Conservation (phyloP, 35 echinoderm and acorn worm genomes). For the Holothuria glaberrima region DNA sequence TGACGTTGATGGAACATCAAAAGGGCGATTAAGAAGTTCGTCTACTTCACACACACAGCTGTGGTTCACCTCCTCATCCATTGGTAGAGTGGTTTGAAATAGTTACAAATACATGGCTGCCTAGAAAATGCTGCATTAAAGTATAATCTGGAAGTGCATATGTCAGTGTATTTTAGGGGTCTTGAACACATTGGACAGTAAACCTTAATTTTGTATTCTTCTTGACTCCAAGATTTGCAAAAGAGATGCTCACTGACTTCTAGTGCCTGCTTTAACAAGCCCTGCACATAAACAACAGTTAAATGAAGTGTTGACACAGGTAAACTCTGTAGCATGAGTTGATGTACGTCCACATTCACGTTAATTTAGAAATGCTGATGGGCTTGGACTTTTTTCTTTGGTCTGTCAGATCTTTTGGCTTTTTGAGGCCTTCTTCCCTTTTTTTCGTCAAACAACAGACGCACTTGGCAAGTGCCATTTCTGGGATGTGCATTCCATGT, state of each 20-base stretch:
- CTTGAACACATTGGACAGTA: conserved; percentile 6
- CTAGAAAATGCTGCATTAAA: not conserved
- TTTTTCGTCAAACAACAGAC: not conserved
- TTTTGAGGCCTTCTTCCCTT: not conserved
- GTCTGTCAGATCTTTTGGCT: no score
- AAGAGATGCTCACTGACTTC: not conserved
- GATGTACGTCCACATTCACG: not conserved
- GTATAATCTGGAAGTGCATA: not conserved
- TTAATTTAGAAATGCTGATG: not conserved
- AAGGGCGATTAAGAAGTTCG: not conserved
- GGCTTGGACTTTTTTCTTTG: not conserved
- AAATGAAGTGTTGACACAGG: not conserved
- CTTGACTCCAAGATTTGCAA: conserved; percentile 10
- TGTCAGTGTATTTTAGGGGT: not conserved
- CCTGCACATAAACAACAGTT: not conserved
- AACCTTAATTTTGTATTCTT: not conserved
- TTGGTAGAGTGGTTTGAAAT: not conserved
- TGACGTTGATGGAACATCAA: not conserved
- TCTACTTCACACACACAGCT: not conserved
- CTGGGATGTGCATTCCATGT: not conserved
- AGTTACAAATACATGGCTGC: not conserved
- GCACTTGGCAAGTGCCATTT: not conserved
- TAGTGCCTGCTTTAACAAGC: not conserved
- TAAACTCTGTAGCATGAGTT: not conserved
- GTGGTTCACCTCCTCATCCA: conserved; percentile 10